Evolutionary conservation across 1,140 invertebrate species (phyloP).

Genomic region (Alviniconcha marisindica): DNA sequence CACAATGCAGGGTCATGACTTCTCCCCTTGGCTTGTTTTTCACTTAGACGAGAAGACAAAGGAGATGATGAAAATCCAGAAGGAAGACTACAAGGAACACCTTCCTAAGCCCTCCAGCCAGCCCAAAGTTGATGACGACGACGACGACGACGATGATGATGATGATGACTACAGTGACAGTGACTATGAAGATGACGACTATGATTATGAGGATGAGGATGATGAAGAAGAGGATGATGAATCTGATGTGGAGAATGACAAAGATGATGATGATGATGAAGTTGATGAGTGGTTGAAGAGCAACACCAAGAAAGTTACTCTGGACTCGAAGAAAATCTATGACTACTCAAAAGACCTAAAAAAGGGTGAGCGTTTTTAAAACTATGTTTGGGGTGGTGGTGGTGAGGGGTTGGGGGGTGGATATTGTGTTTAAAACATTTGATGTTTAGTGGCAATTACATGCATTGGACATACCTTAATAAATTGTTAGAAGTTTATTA

Average conservation of each 20-base stretch:
- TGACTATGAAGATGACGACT: background rate
- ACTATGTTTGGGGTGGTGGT: no score
- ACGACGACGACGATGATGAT: background rate
- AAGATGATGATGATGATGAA: background rate
- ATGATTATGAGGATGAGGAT: constrained; percentile 30
- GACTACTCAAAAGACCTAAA: constrained; percentile 1
- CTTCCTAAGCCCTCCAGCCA: background rate
- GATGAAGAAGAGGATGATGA: constrained; percentile 13
- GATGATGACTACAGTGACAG: background rate
- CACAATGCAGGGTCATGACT: no score
- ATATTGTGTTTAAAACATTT: no score
- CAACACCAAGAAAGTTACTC: background rate
- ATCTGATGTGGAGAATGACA: background rate
- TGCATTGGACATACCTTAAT: no score
- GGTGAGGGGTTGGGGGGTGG: no score
- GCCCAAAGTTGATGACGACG: background rate
- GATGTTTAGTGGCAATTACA: no score
- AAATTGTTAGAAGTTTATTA: no score
- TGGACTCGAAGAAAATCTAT: constrained; percentile 18
- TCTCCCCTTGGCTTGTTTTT: no score
- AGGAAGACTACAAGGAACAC: background rate
- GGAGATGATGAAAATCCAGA: constrained; percentile 4
- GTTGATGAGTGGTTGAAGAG: constrained; percentile 23
- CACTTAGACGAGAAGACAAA: background rate
- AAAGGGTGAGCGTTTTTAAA: background rate